Conservation (phyloP, 2,113 vertebrate species). For the Ictidomys tridecemlineatus region DNA sequence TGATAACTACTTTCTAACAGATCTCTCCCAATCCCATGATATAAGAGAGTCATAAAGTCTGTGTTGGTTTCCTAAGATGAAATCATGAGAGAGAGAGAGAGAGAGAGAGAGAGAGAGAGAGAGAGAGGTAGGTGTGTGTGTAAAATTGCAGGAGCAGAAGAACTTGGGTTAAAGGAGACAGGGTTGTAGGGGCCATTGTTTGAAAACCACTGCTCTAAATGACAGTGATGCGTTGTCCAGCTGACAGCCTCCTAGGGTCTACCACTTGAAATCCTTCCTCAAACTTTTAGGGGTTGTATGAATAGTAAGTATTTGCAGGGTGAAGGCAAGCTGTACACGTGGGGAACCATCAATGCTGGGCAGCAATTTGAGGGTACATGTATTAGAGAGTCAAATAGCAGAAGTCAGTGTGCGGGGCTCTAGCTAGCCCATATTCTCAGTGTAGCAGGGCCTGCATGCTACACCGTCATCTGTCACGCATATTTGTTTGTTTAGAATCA, state of each 20-base stretch:
- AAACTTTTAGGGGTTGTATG: not conserved
- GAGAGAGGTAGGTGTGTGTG: not conserved
- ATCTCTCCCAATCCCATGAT: not conserved
- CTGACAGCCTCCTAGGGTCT: not conserved
- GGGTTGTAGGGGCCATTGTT: not conserved
- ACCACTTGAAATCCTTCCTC: not conserved
- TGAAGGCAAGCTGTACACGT: not conserved
- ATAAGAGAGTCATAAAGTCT: not conserved
- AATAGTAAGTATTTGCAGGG: not conserved
- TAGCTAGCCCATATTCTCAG: not conserved
- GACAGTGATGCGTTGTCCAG: not conserved
- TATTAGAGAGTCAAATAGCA: not conserved
- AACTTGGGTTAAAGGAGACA: not conserved
- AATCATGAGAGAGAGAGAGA: not conserved
- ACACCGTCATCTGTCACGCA: not conserved
- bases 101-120: not conserved
- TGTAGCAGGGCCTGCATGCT: not conserved
- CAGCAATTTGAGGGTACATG: not conserved
- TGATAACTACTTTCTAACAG: slow-evolving; percentile 28
- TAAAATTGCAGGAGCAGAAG: not conserved
- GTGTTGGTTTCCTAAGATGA: slow-evolving; percentile 35
- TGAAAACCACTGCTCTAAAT: not conserved
- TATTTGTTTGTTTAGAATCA: not conserved
- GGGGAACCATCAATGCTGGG: not conserved
- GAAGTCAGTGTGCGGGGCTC: no score